phyloP scores from a whole-genome alignment of 2,113 vertebrate genomes.

The Cavia aperea region DNA sequence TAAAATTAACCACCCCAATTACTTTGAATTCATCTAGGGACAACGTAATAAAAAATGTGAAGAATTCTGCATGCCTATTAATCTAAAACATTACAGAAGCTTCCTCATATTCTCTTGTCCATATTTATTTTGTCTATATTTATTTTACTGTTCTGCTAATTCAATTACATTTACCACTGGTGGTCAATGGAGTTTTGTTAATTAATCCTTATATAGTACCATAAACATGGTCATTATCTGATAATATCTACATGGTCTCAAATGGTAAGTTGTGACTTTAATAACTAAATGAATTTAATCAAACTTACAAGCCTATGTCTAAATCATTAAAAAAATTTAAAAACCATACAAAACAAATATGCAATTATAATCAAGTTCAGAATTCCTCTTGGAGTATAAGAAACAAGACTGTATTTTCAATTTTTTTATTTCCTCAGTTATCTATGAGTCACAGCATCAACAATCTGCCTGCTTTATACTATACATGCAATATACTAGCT shows the following conservation, averaged over 20 bases:
- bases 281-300: conserved; percentile 51
- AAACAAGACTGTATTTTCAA: conserved; percentile 47
- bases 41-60: conserved; percentile 90
- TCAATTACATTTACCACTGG: conserved; percentile 82
- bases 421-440: conserved; percentile 35
- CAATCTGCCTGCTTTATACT: conserved; percentile 48
- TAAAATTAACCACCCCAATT: conserved; percentile 99
- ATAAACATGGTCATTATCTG: conserved; percentile 71
- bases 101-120: conserved; percentile 83
- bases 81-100: conserved; percentile 87
- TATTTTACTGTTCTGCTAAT: conserved; percentile 83
- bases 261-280: conserved; percentile 61
- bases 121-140: conserved; percentile 82
- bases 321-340: conserved; percentile 70
- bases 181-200: conserved; percentile 77
- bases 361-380: conserved; percentile 42
- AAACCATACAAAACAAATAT: not conserved
- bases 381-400: conserved; percentile 5
- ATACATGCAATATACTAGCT: not conserved
- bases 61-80: conserved; percentile 89
- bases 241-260: conserved; percentile 64
- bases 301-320: conserved; percentile 65
- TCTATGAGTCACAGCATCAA: conserved; percentile 28
- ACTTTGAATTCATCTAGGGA: conserved; percentile 99
- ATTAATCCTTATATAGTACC: conserved; percentile 75